phyloP scores from a whole-genome alignment of 2,797 vertebrate genomes.

The Diglossa cyanea region DNA sequence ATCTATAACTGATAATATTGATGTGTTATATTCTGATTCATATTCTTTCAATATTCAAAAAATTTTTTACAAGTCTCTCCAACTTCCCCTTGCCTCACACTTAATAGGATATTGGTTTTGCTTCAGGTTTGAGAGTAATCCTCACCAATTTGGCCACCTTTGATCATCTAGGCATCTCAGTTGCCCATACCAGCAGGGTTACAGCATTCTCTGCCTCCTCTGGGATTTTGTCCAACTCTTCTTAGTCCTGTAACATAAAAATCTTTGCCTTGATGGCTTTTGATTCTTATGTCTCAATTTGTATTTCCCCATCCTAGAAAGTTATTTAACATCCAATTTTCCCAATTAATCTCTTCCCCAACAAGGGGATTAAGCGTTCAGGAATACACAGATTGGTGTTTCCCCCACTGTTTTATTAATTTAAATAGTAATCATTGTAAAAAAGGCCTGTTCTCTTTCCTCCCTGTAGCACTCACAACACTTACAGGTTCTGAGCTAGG shows the following conservation, averaged over 20 bases:
- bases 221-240: not conserved
- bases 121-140: not conserved
- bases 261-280: not conserved
- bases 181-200: not conserved
- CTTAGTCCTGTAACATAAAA: not conserved
- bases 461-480: not conserved
- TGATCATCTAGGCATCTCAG: not conserved
- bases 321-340: not conserved
- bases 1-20: not conserved
- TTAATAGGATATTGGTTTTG: not conserved
- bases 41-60: not conserved
- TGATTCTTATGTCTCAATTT: not conserved
- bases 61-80: not conserved
- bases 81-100: not conserved
- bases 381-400: not conserved
- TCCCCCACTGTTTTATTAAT: not conserved
- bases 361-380: not conserved
- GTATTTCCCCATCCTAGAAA: not conserved
- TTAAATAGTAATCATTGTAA: not conserved
- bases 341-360: not conserved
- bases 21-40: not conserved
- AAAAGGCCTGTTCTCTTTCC: not conserved
- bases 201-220: too few relatives aligned
- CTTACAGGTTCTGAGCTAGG: not conserved
- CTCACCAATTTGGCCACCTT: not conserved